phyloP scores from a whole-genome alignment of 1,140 invertebrate genomes.

The Hyles vespertilio region DNA sequence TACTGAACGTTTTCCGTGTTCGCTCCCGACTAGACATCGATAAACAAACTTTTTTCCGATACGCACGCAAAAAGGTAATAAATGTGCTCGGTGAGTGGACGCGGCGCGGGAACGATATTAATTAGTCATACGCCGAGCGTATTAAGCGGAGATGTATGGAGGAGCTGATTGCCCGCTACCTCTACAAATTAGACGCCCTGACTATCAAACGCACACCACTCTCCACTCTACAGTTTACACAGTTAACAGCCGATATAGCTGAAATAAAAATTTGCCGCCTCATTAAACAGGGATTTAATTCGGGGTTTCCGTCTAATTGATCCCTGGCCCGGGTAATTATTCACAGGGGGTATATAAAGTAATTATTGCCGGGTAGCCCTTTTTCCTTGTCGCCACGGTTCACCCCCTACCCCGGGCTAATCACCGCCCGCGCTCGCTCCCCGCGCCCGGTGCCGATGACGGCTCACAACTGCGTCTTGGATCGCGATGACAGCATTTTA shows the following conservation, averaged over 20 bases:
- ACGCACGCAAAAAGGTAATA: slow-evolving; percentile 41
- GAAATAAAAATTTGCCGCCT: slow-evolving; percentile 42
- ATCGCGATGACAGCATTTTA: slow-evolving; percentile 67
- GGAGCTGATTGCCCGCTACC: too few species aligned
- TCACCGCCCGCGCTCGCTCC: slow-evolving; percentile 58
- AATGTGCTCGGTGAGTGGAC: slow-evolving; percentile 42
- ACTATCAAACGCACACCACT: too few species aligned
- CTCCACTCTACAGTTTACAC: neutral
- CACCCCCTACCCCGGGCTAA: slow-evolving; percentile 36
- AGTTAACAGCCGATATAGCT: slow-evolving; percentile 9
- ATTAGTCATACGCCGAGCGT: slow-evolving; percentile 22
- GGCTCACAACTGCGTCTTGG: slow-evolving; percentile 52
- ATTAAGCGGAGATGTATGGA: too few species aligned
- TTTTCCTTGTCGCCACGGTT: slow-evolving; percentile 59
- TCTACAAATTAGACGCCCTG: too few species aligned
- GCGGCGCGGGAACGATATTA: slow-evolving; percentile 34
- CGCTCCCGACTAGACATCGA: slow-evolving; percentile 34
- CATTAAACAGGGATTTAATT: slow-evolving; percentile 54
- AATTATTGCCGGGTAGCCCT: slow-evolving; percentile 66
- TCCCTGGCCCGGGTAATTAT: slow-evolving; percentile 62
- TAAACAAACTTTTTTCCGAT: slow-evolving; percentile 37
- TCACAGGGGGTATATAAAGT: slow-evolving; percentile 65
- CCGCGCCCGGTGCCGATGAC: slow-evolving; percentile 62
- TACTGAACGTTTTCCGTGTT: slow-evolving; percentile 45
- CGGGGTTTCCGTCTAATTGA: slow-evolving; percentile 61